A percentile compares a stretch with the other conserved stretches of the same genome.
Evolutionary conservation across 1,140 invertebrate genomes (phyloP).

Genomic region (Drosophila grimshawi): DNA sequence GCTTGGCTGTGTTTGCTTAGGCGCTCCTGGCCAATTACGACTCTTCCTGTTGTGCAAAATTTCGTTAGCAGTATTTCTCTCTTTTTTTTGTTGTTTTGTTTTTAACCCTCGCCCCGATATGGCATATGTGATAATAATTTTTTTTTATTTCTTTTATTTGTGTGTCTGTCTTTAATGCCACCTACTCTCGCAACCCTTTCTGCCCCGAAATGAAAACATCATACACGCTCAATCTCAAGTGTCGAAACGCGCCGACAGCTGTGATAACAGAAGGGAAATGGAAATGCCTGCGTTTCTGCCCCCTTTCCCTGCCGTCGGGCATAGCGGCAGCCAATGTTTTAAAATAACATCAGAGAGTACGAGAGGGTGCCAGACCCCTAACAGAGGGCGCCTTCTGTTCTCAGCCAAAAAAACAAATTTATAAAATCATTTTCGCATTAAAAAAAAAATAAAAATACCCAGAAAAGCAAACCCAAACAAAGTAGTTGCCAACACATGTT

Average conservation of each 20-base stretch:
- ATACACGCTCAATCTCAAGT: constrained; percentile 77
- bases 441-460: constrained; percentile 43
- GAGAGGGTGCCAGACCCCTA: not conserved
- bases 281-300: constrained; percentile 20
- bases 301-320: constrained; percentile 20
- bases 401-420: constrained; percentile 22
- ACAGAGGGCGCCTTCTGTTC: not conserved
- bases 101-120: constrained; percentile 30
- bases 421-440: constrained; percentile 76
- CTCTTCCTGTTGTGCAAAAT: constrained; percentile 73
- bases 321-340: constrained; percentile 53
- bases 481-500: constrained; percentile 60
- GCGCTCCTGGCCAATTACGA: constrained; percentile 70
- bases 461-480: constrained; percentile 22
- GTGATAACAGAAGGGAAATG: constrained; percentile 74
- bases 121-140: constrained; percentile 45
- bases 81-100: constrained; percentile 18
- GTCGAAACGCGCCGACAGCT: constrained; percentile 76
- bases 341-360: constrained; percentile 53
- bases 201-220: constrained; percentile 63
- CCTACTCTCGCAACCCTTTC: constrained; percentile 45
- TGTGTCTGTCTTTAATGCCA: constrained; percentile 31
- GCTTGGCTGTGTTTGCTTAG: constrained; percentile 42
- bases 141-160: constrained; percentile 27
- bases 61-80: constrained; percentile 34